phyloP scores from a whole-genome alignment of 1,140 invertebrate genomes.

The Heterodera schachtii region DNA sequence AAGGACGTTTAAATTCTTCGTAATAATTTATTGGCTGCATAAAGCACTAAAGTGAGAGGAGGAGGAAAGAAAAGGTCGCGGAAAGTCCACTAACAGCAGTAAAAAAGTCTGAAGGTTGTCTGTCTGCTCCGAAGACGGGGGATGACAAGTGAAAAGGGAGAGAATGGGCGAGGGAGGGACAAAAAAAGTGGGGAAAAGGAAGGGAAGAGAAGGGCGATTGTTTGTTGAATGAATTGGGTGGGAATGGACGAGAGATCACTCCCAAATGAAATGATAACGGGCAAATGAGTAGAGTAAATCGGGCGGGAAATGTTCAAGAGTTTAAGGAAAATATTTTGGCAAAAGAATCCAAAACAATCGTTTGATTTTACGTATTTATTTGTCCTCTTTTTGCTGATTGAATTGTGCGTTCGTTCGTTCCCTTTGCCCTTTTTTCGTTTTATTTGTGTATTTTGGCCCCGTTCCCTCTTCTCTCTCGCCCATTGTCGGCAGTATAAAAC shows the following conservation, averaged over 20 bases:
- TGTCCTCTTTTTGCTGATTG: too few species aligned
- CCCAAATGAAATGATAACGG: not conserved
- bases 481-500: too few species aligned
- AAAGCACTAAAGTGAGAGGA: not conserved
- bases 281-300: too few species aligned
- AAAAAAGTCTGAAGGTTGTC: not conserved
- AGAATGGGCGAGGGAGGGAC: not conserved
- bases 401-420: too few species aligned
- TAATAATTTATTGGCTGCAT: not conserved
- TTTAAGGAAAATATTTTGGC: too few species aligned
- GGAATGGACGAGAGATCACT: not conserved
- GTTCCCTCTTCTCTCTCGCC: too few species aligned
- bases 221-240: not conserved
- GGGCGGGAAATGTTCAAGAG: too few species aligned
- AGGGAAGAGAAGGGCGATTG: not conserved
- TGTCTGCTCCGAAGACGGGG: not conserved
- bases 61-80: not conserved
- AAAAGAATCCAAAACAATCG: too few species aligned
- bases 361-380: too few species aligned
- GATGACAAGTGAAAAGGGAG: not conserved
- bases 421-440: too few species aligned
- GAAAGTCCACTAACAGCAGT: not conserved
- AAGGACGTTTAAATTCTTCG: too few species aligned
- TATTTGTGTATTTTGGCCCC: too few species aligned
- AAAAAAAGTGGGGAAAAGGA: not conserved